phyloP scores from a whole-genome alignment of 2,888 invertebrate genomes.

The Silvanus unidentatus region DNA sequence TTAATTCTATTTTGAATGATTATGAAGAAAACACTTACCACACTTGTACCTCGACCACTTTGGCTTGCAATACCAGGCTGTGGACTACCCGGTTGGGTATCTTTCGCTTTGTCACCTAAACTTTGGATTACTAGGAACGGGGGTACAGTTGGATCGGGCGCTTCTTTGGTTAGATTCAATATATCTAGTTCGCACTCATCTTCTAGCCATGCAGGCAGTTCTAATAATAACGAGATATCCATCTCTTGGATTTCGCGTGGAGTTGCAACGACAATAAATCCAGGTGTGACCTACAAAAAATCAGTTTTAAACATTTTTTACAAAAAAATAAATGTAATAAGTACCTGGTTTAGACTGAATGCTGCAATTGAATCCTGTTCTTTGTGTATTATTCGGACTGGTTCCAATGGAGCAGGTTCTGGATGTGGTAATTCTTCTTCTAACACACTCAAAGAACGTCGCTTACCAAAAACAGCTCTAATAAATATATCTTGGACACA shows the following conservation, averaged over 20 bases:
- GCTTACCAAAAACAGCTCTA: conserved; percentile 86
- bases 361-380: conserved; percentile 97
- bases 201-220: conserved; percentile 89
- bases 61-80: conserved; percentile 69
- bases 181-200: conserved; percentile 97
- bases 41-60: conserved; percentile 79
- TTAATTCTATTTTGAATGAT: too few species aligned
- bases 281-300: conserved; percentile 60
- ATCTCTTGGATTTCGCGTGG: conserved; percentile 94
- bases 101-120: conserved; percentile 50
- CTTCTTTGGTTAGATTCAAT: conserved; percentile 67
- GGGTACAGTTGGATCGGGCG: conserved; percentile 51
- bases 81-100: conserved; percentile 57
- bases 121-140: conserved; percentile 90
- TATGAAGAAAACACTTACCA: too few species aligned
- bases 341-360: conserved; percentile 91
- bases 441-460: conserved; percentile 54
- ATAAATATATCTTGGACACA: conserved; percentile 89
- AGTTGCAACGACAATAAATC: conserved; percentile 86
- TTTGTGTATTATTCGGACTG: conserved; percentile 94
- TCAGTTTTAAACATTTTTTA: background rate
- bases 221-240: conserved; percentile 87
- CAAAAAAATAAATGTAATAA: background rate
- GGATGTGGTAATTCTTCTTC: conserved; percentile 46
- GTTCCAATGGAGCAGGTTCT: conserved; percentile 55